Conservation (phyloP, 1,140 invertebrate genomes). For the Drosophila mayri region DNA sequence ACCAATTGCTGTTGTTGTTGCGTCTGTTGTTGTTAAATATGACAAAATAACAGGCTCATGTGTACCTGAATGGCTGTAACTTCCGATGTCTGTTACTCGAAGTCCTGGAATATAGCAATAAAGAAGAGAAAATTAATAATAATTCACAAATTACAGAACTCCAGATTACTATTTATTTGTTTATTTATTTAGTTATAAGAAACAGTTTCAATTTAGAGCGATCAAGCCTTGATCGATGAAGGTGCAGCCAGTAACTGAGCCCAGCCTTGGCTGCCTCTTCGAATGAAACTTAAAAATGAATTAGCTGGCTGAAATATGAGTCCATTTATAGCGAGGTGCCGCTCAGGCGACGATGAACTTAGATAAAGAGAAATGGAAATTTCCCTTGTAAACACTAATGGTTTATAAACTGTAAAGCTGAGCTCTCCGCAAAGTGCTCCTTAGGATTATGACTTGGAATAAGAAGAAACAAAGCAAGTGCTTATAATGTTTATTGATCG, state of each 20-base stretch:
- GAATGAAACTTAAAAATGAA: neutral
- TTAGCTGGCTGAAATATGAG: neutral
- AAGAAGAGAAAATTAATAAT: neutral
- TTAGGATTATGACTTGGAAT: too few relatives aligned
- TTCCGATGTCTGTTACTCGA: conserved; percentile 98
- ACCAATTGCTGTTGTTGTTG: conserved; percentile 42
- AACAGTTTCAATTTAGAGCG: neutral
- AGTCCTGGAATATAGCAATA: conserved; percentile 88
- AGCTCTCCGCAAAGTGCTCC: neutral
- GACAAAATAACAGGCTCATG: conserved; percentile 87
- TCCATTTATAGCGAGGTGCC: neutral
- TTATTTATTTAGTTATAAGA: too few relatives aligned
- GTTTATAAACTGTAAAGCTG: neutral
- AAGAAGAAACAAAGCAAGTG: neutral
- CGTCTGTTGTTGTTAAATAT: conserved; percentile 53
- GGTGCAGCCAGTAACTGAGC: neutral
- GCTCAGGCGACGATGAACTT: neutral
- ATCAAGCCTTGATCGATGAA: neutral
- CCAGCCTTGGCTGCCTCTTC: neutral
- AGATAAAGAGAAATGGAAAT: neutral
- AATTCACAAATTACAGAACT: neutral
- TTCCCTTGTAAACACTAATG: neutral
- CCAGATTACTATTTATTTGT: neutral
- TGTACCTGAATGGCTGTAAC: conserved; percentile 96
- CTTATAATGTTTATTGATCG: neutral